phyloP scores from a whole-genome alignment of 2,888 invertebrate species.

The Mylabris sibirica region DNA sequence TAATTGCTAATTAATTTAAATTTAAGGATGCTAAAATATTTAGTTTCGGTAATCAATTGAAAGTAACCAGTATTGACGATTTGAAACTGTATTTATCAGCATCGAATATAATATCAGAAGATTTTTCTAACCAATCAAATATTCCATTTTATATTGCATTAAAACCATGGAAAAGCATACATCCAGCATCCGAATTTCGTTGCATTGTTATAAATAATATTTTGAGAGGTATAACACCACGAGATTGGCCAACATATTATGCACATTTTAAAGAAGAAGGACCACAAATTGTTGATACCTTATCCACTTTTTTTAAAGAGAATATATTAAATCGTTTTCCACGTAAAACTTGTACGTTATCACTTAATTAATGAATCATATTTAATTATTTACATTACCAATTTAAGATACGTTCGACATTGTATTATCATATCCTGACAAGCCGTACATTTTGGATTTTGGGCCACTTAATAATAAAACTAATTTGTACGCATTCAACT shows the following conservation, averaged over 20 bases:
- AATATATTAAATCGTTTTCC: slow-evolving; percentile 50
- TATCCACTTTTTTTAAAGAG: slow-evolving; percentile 51
- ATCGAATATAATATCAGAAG: slow-evolving; percentile 52
- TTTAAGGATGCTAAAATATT: slow-evolving; percentile 58
- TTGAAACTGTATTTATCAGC: slow-evolving; percentile 52
- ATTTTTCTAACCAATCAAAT: slow-evolving; percentile 49
- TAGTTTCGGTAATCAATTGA: slow-evolving; percentile 54
- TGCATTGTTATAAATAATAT: slow-evolving; percentile 57
- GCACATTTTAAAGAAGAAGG: slow-evolving; percentile 56
- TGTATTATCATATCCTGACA: slow-evolving; percentile 51
- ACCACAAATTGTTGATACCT: slow-evolving; percentile 49
- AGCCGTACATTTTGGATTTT: slow-evolving; percentile 53
- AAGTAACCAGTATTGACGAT: slow-evolving; percentile 53
- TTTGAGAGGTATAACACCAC: slow-evolving; percentile 55
- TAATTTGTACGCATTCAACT: slow-evolving; percentile 56
- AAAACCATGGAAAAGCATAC: slow-evolving; percentile 56
- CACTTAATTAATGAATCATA: background rate
- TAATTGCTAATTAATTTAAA: background rate
- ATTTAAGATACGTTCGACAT: slow-evolving; percentile 54
- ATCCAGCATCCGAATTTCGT: slow-evolving; percentile 58
- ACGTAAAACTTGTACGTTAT: slow-evolving; percentile 50
- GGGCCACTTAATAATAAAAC: slow-evolving; percentile 54
- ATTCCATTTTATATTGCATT: slow-evolving; percentile 53
- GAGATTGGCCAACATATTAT: slow-evolving; percentile 59
- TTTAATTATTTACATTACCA: slow-evolving; percentile 21